Percentiles rank a stretch among this genome's conserved stretches.
Conservation (phyloP, 2,797 vertebrate genomes). For the Prionace glauca region DNA sequence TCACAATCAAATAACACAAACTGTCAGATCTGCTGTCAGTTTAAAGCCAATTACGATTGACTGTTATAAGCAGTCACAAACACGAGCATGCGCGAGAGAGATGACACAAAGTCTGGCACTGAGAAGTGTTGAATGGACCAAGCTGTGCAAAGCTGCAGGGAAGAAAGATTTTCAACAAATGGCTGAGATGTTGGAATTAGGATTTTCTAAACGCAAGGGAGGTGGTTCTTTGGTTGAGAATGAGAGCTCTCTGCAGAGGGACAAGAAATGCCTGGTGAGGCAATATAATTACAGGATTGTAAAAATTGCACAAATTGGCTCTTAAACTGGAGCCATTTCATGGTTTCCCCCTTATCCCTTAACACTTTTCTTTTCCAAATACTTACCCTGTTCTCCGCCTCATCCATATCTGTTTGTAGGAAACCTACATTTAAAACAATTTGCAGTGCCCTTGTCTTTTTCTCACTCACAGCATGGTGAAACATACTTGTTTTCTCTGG, state of each 20-base stretch:
- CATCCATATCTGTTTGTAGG: not conserved
- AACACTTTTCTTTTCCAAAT: not conserved
- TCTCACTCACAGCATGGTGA: not conserved
- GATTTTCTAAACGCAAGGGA: not conserved
- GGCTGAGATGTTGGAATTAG: not conserved
- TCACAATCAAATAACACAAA: slow-evolving; percentile 17
- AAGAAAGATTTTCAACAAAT: not conserved
- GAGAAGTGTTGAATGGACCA: not conserved
- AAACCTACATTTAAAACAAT: not conserved
- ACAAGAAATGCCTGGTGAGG: not conserved
- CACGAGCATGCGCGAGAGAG: not conserved
- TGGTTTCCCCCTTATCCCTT: not conserved
- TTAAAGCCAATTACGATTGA: not conserved
- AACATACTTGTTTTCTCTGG: not conserved
- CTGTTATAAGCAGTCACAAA: not conserved
- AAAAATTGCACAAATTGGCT: not conserved
- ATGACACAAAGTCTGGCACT: not conserved
- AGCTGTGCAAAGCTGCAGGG: not conserved
- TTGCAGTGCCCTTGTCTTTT: not conserved
- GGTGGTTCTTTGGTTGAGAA: not conserved
- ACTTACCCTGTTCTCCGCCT: not conserved
- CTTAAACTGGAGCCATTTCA: not conserved
- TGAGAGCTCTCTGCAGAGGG: not conserved
- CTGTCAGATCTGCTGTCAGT: slow-evolving; percentile 23
- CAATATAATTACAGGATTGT: not conserved